phyloP scores from a whole-genome alignment of 2,113 vertebrate species.

The Polypterus bichir region DNA sequence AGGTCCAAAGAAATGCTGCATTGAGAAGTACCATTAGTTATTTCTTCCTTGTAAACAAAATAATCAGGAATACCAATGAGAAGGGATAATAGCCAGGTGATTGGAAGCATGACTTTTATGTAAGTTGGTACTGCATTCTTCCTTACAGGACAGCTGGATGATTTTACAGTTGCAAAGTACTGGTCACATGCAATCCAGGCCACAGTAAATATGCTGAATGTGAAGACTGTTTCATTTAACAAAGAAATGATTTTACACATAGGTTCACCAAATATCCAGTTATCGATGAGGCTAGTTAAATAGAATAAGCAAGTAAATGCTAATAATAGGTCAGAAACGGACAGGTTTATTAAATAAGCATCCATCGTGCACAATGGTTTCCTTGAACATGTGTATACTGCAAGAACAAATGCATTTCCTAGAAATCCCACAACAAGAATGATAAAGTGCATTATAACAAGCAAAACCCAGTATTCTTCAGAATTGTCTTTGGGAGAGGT shows the following conservation, averaged over 20 bases:
- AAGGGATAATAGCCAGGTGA: conserved; percentile 29
- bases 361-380: conserved; percentile 35
- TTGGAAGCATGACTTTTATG: conserved; percentile 22
- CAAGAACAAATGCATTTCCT: conserved; percentile 38
- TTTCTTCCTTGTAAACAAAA: conserved; percentile 25
- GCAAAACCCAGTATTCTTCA: too few relatives aligned
- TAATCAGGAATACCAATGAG: conserved; percentile 28
- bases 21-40: rapidly evolving
- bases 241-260: conserved; percentile 25
- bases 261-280: conserved; percentile 26
- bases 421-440: conserved; percentile 32
- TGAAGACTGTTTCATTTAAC: conserved; percentile 37
- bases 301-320: conserved; percentile 40
- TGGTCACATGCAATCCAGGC: conserved; percentile 39
- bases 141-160: conserved; percentile 26
- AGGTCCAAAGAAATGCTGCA: conserved; percentile 11
- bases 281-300: conserved; percentile 21
- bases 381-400: conserved; percentile 29
- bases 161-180: conserved; percentile 32
- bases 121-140: conserved; percentile 17
- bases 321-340: conserved; percentile 41
- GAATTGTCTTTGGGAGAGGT: too few relatives aligned
- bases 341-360: conserved; percentile 39
- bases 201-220: conserved; percentile 39
- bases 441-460: conserved; percentile 18